Base-by-base conservation (phyloP, 1,140 invertebrate genomes). In the Dinothrombium tinctorium region DNA sequence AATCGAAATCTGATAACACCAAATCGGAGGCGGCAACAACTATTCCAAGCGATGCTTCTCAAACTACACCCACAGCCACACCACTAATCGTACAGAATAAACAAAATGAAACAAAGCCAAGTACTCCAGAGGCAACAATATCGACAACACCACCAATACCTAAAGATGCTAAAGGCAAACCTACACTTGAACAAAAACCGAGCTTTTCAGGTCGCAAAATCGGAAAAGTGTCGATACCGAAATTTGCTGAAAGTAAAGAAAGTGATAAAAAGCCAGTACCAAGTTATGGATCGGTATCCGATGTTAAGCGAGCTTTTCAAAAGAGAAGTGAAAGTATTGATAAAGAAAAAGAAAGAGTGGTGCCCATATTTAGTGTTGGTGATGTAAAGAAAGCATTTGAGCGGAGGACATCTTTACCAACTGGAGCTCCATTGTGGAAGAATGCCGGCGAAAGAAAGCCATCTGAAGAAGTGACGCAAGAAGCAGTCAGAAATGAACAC, bases 331-430 rank as follows among this genome's bases (percentile, higher is more conserved):
- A 6, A 20, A 40, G 20, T 42, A n/a, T 32, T 7, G 19, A 26
- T 2, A 28, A 20, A 21, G 43, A 43, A 6, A 47, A 50, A 43
- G 39, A 49, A 21, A 31, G 46, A 12, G 47, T 54, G 12, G 46
- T 54, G 22, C 52, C 52, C 8, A 42, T 45, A 11, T 39, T 53
- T 15, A 53, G 51, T 43, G 51, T 55, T 3, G 54, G 50, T 0
- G 54, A 56, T 41, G 53, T 49, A 12, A 56, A 56, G 33, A 48
- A 43, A 28, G 42, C 36, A n/a, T 53, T 56, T 45, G 54, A 56
- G 40, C 22, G 41, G 23, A 7, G 41, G 9, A 19, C 28, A 22
- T 39, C 36, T 12, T 15, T 40, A 9, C 23, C 25, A 2, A 19
- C 17, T 14, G 20, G n/a, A 12, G 4, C 20, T 21, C 7, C 8